Percentiles rank a stretch among this genome's conserved stretches.
phyloP scores from a whole-genome alignment of 2,113 vertebrate genomes.

The Eurypyga helias region DNA sequence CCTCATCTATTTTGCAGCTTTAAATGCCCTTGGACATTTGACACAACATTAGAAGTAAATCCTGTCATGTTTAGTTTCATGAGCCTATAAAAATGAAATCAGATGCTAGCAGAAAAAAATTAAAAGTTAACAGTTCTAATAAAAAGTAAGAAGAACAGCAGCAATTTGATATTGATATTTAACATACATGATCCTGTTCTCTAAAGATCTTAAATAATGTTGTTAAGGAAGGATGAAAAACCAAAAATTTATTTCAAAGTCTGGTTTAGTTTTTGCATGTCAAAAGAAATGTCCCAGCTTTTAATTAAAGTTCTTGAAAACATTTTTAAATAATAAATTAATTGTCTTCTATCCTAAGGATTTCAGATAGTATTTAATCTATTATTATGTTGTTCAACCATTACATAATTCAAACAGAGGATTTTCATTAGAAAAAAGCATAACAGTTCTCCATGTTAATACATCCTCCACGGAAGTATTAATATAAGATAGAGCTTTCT shows the following conservation, averaged over 20 bases:
- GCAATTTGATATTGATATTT: conserved; percentile 19
- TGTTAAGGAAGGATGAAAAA: neutral
- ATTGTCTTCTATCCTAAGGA: neutral
- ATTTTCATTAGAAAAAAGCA: neutral
- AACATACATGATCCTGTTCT: neutral
- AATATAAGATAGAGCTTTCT: neutral
- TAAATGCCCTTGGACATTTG: conserved; percentile 10
- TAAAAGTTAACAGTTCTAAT: neutral
- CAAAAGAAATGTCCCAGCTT: neutral
- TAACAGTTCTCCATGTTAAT: neutral
- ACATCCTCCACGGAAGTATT: neutral
- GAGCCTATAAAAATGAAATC: conserved; percentile 25
- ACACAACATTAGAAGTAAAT: conserved; percentile 38
- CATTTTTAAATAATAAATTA: neutral
- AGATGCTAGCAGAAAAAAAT: conserved; percentile 19
- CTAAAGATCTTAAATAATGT: neutral
- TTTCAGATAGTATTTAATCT: neutral
- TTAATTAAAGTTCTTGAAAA: neutral
- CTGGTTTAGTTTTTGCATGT: neutral
- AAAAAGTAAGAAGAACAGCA: conserved; percentile 25
- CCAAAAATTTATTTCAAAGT: neutral
- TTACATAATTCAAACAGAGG: neutral
- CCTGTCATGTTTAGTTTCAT: conserved; percentile 40
- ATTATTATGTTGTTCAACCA: neutral
- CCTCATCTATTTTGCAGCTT: too few species aligned